Percentiles rank a stretch among this genome's conserved stretches.
Evolutionary conservation across 2,113 vertebrate genomes (phyloP).

Genomic region (Sakesphorus luctuosus): DNA sequence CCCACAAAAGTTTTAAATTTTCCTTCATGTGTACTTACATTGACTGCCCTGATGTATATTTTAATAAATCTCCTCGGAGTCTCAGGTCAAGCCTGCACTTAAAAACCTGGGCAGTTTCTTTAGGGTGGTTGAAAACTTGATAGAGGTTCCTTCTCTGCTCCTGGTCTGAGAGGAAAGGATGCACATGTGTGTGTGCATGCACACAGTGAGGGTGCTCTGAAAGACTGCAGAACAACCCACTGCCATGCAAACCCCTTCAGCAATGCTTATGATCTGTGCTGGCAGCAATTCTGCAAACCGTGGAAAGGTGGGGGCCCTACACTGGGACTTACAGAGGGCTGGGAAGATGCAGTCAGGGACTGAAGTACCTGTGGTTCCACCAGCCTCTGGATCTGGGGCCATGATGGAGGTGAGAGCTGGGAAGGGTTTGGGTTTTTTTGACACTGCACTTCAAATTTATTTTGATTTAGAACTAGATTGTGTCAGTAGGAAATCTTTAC

Average conservation of each 20-base stretch:
- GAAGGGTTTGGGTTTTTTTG: background rate
- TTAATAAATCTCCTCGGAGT: background rate
- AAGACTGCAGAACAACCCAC: no score
- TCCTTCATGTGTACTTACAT: rapidly evolving
- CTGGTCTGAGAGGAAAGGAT: background rate
- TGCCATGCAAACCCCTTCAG: background rate
- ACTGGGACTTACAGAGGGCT: background rate
- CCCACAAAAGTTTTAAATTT: background rate
- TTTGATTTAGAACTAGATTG: background rate
- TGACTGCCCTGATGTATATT: background rate
- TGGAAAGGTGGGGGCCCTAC: background rate
- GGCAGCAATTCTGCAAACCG: background rate
- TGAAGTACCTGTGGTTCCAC: background rate
- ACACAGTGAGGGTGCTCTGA: background rate
- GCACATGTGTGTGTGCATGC: background rate
- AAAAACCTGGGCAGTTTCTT: background rate
- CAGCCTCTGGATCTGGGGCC: background rate
- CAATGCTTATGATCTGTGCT: background rate
- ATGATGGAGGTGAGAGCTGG: background rate
- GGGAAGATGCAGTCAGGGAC: no score
- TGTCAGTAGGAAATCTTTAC: background rate
- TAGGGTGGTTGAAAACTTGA: background rate
- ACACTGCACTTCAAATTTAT: background rate
- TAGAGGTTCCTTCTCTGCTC: background rate
- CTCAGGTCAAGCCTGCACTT: background rate